Conservation (phyloP, 1,140 invertebrate species). For the Solenopsis invicta region DNA sequence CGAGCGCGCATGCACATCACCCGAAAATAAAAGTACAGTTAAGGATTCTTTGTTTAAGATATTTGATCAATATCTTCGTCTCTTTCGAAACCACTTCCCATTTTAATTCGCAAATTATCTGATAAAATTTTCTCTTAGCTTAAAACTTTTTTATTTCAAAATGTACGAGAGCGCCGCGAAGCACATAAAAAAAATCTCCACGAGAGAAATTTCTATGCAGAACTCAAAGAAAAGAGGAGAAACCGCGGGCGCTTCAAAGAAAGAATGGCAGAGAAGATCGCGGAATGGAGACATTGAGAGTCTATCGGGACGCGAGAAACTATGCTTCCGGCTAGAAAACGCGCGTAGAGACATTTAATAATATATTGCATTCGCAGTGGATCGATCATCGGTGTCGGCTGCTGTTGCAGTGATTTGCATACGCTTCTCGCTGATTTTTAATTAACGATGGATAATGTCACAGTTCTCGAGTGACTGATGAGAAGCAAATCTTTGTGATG, state of each 20-base stretch:
- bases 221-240: constrained; percentile 35
- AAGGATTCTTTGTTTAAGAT: background rate
- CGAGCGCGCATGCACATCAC: background rate
- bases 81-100: background rate
- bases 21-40: background rate
- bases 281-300: constrained; percentile 27
- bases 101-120: background rate
- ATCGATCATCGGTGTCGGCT: constrained; percentile 10
- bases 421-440: constrained; percentile 4
- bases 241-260: background rate
- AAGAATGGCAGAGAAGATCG: constrained; percentile 31
- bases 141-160: background rate
- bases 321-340: constrained; percentile 56
- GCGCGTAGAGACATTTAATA: constrained; percentile 37
- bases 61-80: background rate
- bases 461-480: constrained; percentile 11
- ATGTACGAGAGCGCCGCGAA: background rate
- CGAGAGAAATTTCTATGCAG: constrained; percentile 20
- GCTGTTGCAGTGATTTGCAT: constrained; percentile 15
- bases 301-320: constrained; percentile 32
- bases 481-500: background rate
- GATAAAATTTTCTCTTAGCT: background rate
- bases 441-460: constrained; percentile 11
- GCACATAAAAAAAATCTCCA: constrained; percentile 14
- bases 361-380: constrained; percentile 22